Evolutionary conservation across 2,888 invertebrate genomes (phyloP), one percentile per base, ranked within the genome.

Genomic region (Agonopterix heracliana): DNA sequence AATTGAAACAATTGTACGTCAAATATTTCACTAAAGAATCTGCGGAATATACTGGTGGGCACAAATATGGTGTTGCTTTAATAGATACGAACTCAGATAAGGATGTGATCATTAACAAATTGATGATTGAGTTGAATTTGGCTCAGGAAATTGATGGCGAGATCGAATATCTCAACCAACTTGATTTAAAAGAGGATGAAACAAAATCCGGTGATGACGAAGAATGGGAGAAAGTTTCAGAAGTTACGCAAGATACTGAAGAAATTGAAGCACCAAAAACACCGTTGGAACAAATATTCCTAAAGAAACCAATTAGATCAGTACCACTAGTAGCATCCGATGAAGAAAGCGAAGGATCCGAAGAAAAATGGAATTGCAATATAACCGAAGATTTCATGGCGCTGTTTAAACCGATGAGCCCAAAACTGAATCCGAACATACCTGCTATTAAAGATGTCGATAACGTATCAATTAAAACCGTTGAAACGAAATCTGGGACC

Each of bases 51-150:
- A 85, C 88, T 0, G 79, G 67, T 5, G 89, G 87, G 1, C 64
- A 80, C 45, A 90, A 86, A 62, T 91, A 90, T 66, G 82, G 81
- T 0, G 74, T 91, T 1, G 64, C 80, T 12, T 57, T 91, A 10
- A 72, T 90, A 45, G 90, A 91, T 54, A 89, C 88, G 1, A 78
- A 72, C 45, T 62, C 64, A 1, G 68, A 75, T 2, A 60, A 75
- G 41, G 83, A 88, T 54, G 46, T 86, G 2, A 55, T 89, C 3
- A 73, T 91, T n/a, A 91, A 91, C 58, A 68, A 81, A 51, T 55
- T 80, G 41, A 70, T 91, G 64, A 63, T 91, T 3, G 87, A 90
- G 46, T 70, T 81, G 3, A 90, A 90, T 58, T 73, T 89, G 48
- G 91, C 89, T 7, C 54, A 66, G 41, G 67, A 64, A 47, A 68